Evolutionary conservation across 2,113 vertebrate genomes (phyloP).

Genomic region (Hylia prasina): DNA sequence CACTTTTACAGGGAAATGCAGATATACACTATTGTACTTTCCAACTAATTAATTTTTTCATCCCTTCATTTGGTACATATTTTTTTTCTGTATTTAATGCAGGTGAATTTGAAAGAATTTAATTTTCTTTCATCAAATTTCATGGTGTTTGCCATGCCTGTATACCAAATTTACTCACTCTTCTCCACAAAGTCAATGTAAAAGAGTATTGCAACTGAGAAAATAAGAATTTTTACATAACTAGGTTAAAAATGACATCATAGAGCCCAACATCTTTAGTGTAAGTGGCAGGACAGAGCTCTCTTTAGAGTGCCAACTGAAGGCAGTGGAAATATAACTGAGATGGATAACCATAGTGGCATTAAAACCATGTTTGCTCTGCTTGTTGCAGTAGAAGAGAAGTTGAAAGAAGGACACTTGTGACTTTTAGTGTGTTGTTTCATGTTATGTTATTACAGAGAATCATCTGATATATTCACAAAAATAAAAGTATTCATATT

Average conservation of each 20-base stretch:
- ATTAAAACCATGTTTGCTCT: neutral
- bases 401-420: neutral
- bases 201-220: neutral
- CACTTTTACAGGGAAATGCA: neutral
- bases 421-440: neutral
- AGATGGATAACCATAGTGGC: rapidly evolving
- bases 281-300: neutral
- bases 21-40: neutral
- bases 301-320: neutral
- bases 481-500: neutral
- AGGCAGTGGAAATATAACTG: neutral
- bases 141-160: too few relatives aligned
- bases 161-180: neutral
- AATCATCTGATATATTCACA: neutral
- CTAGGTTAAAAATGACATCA: neutral
- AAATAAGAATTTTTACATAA: neutral
- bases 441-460: neutral
- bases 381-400: neutral
- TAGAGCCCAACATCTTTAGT: neutral
- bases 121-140: neutral
- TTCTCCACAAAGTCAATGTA: neutral
- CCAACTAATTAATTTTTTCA: neutral
- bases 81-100: neutral
- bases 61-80: neutral
- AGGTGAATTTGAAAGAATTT: neutral